A percentile compares a stretch with the other conserved stretches of the same genome.
Conservation (phyloP, 2,113 vertebrate genomes). For the Argyrosomus japonicus region DNA sequence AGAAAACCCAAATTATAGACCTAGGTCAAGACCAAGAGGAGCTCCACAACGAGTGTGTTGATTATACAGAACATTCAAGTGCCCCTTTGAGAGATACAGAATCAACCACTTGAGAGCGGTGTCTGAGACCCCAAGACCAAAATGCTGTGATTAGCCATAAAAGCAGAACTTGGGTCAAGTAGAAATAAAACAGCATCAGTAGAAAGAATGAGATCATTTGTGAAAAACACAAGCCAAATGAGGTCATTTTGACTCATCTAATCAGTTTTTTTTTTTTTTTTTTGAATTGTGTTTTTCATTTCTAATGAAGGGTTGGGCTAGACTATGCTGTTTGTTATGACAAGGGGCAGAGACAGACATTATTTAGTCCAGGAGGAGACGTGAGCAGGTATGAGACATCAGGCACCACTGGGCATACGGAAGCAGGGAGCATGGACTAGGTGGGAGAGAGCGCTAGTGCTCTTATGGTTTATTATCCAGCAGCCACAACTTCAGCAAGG, state of each 20-base stretch:
- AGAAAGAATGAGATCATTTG: neutral
- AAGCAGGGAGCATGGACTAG: neutral
- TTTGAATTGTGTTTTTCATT: neutral
- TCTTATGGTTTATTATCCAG: neutral
- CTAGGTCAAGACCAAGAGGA: neutral
- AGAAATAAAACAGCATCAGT: conserved; percentile 17
- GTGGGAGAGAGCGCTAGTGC: neutral
- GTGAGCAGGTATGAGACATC: neutral
- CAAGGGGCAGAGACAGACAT: neutral
- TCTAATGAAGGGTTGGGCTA: neutral
- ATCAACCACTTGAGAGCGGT: neutral
- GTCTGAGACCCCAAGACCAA: neutral
- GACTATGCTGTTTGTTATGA: neutral
- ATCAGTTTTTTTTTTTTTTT: neutral
- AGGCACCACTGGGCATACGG: neutral
- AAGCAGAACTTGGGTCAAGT: neutral
- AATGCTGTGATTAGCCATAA: neutral
- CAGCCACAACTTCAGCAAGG: neutral
- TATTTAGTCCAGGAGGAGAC: neutral
- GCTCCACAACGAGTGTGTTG: neutral
- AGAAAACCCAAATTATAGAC: neutral
- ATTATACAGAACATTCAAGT: neutral
- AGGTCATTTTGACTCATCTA: neutral
- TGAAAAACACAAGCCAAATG: conserved; percentile 2
- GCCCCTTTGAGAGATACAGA: neutral